Base-by-base conservation (phyloP, 2,113 vertebrate genomes). In the Alexandromys fortis region DNA sequence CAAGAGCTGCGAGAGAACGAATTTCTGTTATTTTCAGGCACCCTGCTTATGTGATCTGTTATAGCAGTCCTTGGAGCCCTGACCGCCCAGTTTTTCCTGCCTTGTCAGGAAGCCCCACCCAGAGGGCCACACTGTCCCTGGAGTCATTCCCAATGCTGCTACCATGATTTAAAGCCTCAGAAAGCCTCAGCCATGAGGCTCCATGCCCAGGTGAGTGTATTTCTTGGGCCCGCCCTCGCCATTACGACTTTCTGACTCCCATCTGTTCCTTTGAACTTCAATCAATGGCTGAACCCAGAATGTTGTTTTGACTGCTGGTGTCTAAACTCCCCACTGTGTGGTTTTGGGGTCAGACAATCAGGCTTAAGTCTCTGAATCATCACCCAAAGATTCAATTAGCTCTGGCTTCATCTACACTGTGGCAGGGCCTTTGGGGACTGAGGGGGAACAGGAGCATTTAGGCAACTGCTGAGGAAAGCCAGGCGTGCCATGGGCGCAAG, bases 281-380 rank as follows among this genome's bases (percentile, higher is more conserved):
- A 28, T 47, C 96, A 38, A 38, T 89, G 97, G 87, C 96, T 97
- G 94, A 95, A 92, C 90, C 96, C 83, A 87, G 92, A 96, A 94
- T 5, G 73, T 96, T 97, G 95, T 97, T 98, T 91, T 94, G 98
- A 95, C 96, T 90, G 94, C 86, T 10, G 61, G 88, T 94, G 97
- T 98, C 96, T 95, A 93, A 95, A 87, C 90, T 98, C 96, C 96
- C 95, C 19, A 49, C 98, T 86, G 92, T 94, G 98, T 92, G 96
- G 97, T 96, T 95, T 97, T 91, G 28, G 86, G 97, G 95, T 96
- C 98, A 98, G 98, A 97, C 98, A 97, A 95, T 61, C 97, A 68
- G 97, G 85, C 98, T 98, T 98, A 98, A 97, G 98, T 98, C 93
- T 86, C 95, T 96, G 95, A 98, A 97, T 97, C 72, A 67, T 55